A percentile compares a stretch with the other conserved stretches of the same genome.
Evolutionary conservation across 2,113 vertebrate species (phyloP).

Genomic region (Gavialis gangeticus): DNA sequence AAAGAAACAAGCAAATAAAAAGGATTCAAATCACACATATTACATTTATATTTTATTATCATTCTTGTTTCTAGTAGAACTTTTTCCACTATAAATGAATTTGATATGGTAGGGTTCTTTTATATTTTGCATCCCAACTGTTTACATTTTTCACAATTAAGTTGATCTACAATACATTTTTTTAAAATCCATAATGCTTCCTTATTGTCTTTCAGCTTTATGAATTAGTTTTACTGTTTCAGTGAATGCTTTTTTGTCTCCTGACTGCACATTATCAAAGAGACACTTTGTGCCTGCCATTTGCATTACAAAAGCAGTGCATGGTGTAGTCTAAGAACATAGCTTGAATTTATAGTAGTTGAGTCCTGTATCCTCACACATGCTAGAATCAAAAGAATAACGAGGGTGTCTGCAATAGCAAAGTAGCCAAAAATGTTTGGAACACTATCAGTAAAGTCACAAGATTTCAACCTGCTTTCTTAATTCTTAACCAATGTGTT

Average conservation of each 20-base stretch:
- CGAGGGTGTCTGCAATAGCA: neutral
- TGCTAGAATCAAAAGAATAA: slow-evolving; percentile 68
- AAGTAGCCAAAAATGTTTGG: slow-evolving; percentile 68
- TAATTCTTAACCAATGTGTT: neutral
- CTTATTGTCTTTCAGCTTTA: slow-evolving; percentile 82
- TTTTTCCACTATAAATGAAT: slow-evolving; percentile 37
- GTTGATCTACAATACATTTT: slow-evolving; percentile 72
- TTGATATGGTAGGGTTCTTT: neutral
- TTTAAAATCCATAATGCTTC: slow-evolving; percentile 74
- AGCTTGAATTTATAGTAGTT: slow-evolving; percentile 81
- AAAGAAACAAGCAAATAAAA: neutral
- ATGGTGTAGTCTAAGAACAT: slow-evolving; percentile 76
- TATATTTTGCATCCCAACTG: slow-evolving; percentile 49
- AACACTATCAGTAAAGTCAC: slow-evolving; percentile 54
- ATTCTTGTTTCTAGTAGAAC: slow-evolving; percentile 35
- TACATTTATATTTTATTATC: neutral
- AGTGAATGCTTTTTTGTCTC: slow-evolving; percentile 86
- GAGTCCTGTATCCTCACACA: slow-evolving; percentile 70
- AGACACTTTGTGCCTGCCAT: slow-evolving; percentile 88
- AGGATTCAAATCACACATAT: neutral
- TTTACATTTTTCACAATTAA: slow-evolving; percentile 74
- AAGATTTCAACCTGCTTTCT: slow-evolving; percentile 60
- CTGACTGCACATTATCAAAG: slow-evolving; percentile 92
- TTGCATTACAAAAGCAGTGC: slow-evolving; percentile 89
- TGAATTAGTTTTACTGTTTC: slow-evolving; percentile 87